Base-by-base conservation (phyloP, 2,797 vertebrate genomes). In the Gadopsis marmoratus region DNA sequence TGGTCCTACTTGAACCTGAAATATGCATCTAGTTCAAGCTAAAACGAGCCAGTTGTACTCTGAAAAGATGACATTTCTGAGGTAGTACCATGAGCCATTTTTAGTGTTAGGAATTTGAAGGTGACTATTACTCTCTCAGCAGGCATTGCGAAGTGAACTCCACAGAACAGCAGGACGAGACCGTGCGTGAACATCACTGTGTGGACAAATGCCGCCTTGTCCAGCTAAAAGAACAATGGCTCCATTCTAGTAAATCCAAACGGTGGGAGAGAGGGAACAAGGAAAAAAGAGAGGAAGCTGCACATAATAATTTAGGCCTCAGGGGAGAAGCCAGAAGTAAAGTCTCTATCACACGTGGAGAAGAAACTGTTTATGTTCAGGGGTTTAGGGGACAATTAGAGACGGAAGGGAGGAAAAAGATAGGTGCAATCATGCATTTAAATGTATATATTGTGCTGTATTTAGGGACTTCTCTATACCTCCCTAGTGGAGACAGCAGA, bases 271-370 rank as follows among this genome's bases (percentile, higher is more conserved):
- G 63, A 59, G 33, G 33, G 73, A 78, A 71, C 51, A 55, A 53
- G 45, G 29, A 56, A 58, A 53, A 64, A 64, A 68, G 79, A 76
- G 74, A 76, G 37, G 84, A 83, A 74, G 65, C 78, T 11, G 61
- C 67, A n/a, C 58, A 60, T 70, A 45, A 29, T 81, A 79, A 83
- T 83, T 81, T 74, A 84, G 54, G 51, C 62, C 82, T 74, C 83
- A 33, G 71, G 85, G 63, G 61, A 74, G 62, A 82, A 74, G 58
- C 56, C 37, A 33, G 48, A 51, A 58, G 48, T 64, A 13, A 41
- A 17, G 50, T 51, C 55, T 53, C 58, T 61, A 53, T 80, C 55
- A 47, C 35, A 54, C 61, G 55, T 11, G 50, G 59, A 7, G 45
- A 35, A 60, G 58, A 69, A 58, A 48, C n/a, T 1, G 31, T 76